These are phyloP conservation scores for Lordiphosa andalusiaca DNA, from an alignment of 2,888 invertebrate genomes.

Conservation along the genomic window DNA sequence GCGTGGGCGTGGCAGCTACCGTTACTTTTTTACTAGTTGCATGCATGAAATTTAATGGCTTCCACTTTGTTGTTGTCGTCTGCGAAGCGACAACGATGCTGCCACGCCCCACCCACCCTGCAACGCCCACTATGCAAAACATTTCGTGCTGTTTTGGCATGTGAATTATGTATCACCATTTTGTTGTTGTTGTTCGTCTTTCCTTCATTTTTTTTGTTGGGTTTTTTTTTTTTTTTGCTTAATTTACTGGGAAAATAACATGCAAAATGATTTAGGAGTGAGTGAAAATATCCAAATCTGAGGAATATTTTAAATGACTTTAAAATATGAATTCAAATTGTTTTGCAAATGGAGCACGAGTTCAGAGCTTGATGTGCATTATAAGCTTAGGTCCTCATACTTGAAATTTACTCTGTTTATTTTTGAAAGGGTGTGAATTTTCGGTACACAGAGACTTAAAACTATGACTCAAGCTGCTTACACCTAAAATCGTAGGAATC, in stretches of 20 bases:
- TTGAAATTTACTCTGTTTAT: too few relatives aligned
- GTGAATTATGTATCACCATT: slow-evolving; percentile 67
- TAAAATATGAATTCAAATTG: slow-evolving; percentile 6
- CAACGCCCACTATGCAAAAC: slow-evolving; percentile 47
- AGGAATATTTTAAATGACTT: slow-evolving; percentile 7
- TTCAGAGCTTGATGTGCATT: too few relatives aligned
- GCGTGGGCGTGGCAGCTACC: slow-evolving; percentile 67
- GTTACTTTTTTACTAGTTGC: slow-evolving; percentile 54
- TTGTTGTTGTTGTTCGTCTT: slow-evolving; percentile 12
- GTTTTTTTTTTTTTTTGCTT: slow-evolving; percentile 3
- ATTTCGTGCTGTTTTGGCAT: slow-evolving; percentile 71
- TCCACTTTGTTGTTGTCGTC: slow-evolving; percentile 73
- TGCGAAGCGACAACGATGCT: slow-evolving; percentile 35
- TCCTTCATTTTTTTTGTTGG: slow-evolving; percentile 5
- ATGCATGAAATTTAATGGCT: slow-evolving; percentile 75
- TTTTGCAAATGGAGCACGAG: background rate
- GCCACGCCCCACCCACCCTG: slow-evolving; percentile 41
- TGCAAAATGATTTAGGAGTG: slow-evolving; percentile 5
- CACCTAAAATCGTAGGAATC: too few relatives aligned
- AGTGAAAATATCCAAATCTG: slow-evolving; percentile 4
- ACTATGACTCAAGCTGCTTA: too few relatives aligned
- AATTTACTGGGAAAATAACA: slow-evolving; percentile 11
- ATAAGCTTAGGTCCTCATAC: too few relatives aligned
- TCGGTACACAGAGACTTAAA: too few relatives aligned
- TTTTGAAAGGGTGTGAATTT: too few relatives aligned